Evolutionary conservation across 1,140 invertebrate genomes (phyloP).

Genomic region (Bombus waltoni): DNA sequence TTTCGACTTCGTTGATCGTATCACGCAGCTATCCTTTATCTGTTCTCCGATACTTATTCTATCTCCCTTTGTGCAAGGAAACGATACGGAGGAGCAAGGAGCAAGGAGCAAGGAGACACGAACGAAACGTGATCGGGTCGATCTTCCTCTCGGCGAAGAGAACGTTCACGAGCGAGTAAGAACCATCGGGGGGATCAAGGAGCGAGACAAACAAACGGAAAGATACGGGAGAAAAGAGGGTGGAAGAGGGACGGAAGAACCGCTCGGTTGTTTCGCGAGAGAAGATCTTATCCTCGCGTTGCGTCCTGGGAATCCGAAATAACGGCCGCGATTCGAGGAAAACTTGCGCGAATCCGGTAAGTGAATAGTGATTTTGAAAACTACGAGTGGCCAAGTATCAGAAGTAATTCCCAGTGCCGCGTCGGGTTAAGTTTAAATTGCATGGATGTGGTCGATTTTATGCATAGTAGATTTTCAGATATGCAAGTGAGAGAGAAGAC

Average conservation of each 20-base stretch:
- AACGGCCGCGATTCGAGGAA: background rate
- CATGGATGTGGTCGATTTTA: background rate
- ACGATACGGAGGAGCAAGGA: background rate
- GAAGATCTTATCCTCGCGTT: slow-evolving; percentile 37
- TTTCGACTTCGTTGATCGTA: slow-evolving; percentile 35
- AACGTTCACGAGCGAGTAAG: background rate
- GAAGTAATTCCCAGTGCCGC: background rate
- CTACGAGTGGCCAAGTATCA: background rate
- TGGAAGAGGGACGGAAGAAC: background rate
- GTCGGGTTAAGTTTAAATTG: background rate
- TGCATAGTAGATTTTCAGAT: background rate
- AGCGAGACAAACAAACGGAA: background rate
- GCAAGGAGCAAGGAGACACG: background rate
- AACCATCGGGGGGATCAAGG: background rate
- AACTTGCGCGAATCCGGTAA: background rate
- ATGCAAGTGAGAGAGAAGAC: background rate
- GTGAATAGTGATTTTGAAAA: slow-evolving; percentile 14
- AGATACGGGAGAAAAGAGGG: background rate
- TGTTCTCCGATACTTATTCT: slow-evolving; percentile 45
- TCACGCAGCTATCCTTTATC: slow-evolving; percentile 33
- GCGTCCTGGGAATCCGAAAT: background rate
- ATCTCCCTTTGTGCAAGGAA: slow-evolving; percentile 3
- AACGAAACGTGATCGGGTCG: slow-evolving; percentile 13
- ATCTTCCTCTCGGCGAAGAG: background rate
- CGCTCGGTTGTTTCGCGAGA: slow-evolving; percentile 33